Evolutionary conservation across 1,140 invertebrate species (phyloP).

Genomic region (Zophobas morio): DNA sequence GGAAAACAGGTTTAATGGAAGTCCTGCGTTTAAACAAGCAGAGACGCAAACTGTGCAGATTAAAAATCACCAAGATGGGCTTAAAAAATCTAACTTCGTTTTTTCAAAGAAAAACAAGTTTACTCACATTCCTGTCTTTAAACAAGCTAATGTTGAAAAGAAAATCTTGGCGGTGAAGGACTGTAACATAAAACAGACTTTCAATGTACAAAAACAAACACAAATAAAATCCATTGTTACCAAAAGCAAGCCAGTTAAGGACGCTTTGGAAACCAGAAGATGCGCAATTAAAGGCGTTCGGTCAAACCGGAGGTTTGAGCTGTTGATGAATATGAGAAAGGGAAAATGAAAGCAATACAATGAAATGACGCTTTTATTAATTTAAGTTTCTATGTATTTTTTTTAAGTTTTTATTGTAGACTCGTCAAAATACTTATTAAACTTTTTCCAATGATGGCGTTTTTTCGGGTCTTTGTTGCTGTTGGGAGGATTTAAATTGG

Average conservation of each 20-base stretch:
- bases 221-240: slow-evolving; percentile 45
- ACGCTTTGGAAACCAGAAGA: slow-evolving; percentile 52
- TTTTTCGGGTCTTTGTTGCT: slow-evolving; percentile 80
- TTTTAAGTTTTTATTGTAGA: slow-evolving; percentile 75
- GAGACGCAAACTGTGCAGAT: no score
- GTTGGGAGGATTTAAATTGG: slow-evolving; percentile 74
- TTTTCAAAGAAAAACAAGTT: no score
- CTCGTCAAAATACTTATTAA: slow-evolving; percentile 88
- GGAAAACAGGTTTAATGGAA: no score
- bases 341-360: slow-evolving; percentile 20
- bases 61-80: no score
- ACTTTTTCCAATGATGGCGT: slow-evolving; percentile 79
- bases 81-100: no score
- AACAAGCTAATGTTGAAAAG: neutral
- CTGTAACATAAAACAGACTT: slow-evolving; percentile 2
- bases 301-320: slow-evolving; percentile 77
- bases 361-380: neutral
- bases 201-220: slow-evolving; percentile 17
- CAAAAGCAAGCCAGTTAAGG: slow-evolving; percentile 34
- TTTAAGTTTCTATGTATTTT: slow-evolving; percentile 16
- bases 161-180: neutral
- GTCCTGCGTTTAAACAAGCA: no score
- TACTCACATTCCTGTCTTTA: no score
- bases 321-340: slow-evolving; percentile 72
- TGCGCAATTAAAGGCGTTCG: slow-evolving; percentile 73